Conservation (phyloP, 2,113 vertebrate species). For the Corydoras maculifer region DNA sequence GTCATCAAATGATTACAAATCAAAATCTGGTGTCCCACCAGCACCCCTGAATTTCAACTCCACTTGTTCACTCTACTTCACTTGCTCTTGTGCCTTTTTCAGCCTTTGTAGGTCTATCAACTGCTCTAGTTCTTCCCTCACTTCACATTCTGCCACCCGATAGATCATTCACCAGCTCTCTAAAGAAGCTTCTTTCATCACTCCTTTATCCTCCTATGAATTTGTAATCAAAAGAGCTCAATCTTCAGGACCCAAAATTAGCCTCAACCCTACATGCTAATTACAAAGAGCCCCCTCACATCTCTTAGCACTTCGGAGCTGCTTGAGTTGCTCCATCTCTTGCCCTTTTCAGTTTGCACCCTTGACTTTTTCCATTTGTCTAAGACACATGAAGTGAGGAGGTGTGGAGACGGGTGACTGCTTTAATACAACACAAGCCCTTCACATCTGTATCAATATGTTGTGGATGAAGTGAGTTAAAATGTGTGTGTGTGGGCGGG, state of each 20-base stretch:
- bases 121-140: constrained; percentile 13
- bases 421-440: constrained; percentile 49
- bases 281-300: constrained; percentile 22
- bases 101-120: constrained; percentile 12
- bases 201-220: constrained; percentile 36
- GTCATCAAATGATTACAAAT: background rate
- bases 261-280: constrained; percentile 23
- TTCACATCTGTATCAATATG: constrained; percentile 47
- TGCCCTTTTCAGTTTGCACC: constrained; percentile 13
- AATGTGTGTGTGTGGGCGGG: background rate
- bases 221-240: constrained; percentile 52
- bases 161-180: constrained; percentile 21
- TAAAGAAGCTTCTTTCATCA: constrained; percentile 9
- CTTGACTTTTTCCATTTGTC: constrained; percentile 26
- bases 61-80: constrained; percentile 12
- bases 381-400: constrained; percentile 34
- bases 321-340: background rate
- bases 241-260: constrained; percentile 50
- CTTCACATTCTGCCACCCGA: constrained; percentile 14
- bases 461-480: constrained; percentile 23
- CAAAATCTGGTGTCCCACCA: background rate
- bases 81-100: constrained; percentile 18
- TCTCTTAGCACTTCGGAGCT: background rate
- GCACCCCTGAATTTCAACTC: constrained; percentile 3
- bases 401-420: constrained; percentile 47